A percentile compares a stretch with the other conserved stretches of the same genome.
phyloP scores from a whole-genome alignment of 2,113 vertebrate genomes.

The Bucco capensis region DNA sequence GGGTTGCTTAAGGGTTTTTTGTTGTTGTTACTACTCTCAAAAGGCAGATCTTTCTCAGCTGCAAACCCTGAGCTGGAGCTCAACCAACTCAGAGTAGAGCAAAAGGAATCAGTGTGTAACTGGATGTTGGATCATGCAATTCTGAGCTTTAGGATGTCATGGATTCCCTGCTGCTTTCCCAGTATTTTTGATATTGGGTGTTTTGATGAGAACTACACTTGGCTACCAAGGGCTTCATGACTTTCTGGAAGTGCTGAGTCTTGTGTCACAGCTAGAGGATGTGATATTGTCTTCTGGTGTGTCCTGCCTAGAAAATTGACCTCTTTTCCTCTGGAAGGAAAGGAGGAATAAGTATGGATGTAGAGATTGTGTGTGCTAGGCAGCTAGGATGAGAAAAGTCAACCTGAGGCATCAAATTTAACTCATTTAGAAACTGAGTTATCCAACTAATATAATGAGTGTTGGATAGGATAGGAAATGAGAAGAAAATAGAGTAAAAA shows the following conservation, averaged over 20 bases:
- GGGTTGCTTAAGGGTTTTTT: background rate
- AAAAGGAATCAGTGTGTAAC: too few relatives aligned
- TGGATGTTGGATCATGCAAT: too few relatives aligned
- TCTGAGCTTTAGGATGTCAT: background rate
- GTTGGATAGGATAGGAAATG: background rate
- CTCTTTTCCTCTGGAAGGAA: background rate
- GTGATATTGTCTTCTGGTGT: background rate
- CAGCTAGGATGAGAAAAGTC: background rate
- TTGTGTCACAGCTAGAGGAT: rapidly evolving
- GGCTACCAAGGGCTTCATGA: background rate
- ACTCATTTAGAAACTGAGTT: background rate
- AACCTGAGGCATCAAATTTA: background rate
- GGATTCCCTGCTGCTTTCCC: background rate
- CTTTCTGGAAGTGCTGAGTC: background rate
- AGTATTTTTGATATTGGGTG: background rate
- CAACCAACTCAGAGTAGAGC: background rate
- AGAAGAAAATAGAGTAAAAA: background rate
- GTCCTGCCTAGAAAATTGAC: background rate
- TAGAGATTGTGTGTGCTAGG: background rate
- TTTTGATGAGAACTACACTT: background rate
- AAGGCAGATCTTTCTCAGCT: background rate
- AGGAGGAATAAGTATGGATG: background rate
- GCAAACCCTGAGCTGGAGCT: background rate
- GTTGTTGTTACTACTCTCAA: background rate
- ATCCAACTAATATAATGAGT: too few relatives aligned